These are phyloP conservation scores for Cyphomyrus discorhynchus DNA, from an alignment of 2,113 vertebrate species.

Conservation along the genomic window DNA sequence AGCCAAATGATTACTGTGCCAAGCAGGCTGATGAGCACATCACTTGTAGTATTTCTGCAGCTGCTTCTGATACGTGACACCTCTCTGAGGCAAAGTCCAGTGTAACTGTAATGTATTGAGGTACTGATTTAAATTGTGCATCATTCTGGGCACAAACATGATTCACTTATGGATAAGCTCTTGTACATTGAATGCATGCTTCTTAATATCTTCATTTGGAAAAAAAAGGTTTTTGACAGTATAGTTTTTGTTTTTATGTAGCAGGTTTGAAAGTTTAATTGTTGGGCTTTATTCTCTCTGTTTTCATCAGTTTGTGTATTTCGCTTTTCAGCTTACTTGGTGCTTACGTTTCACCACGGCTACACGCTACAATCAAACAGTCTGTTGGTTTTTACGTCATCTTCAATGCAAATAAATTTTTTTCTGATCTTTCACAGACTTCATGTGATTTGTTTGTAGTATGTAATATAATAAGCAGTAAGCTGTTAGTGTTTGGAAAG, in stretches of 20 bases:
- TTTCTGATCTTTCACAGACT: background rate
- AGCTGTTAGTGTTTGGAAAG: background rate
- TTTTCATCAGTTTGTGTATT: background rate
- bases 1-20: background rate
- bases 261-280: background rate
- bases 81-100: background rate
- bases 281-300: background rate
- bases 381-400: background rate
- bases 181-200: background rate
- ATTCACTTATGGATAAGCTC: background rate
- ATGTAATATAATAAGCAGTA: background rate
- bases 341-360: background rate
- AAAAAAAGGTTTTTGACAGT: background rate
- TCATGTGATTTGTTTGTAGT: background rate
- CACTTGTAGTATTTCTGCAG: background rate
- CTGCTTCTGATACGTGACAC: background rate
- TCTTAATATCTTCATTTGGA: background rate
- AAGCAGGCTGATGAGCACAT: background rate
- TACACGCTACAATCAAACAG: background rate
- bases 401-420: background rate
- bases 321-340: background rate
- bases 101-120: background rate
- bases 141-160: background rate
- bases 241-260: background rate
- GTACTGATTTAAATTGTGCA: background rate